Evolutionary conservation across 2,113 vertebrate species (phyloP).

Genomic region (Micronycteris hirsuta): DNA sequence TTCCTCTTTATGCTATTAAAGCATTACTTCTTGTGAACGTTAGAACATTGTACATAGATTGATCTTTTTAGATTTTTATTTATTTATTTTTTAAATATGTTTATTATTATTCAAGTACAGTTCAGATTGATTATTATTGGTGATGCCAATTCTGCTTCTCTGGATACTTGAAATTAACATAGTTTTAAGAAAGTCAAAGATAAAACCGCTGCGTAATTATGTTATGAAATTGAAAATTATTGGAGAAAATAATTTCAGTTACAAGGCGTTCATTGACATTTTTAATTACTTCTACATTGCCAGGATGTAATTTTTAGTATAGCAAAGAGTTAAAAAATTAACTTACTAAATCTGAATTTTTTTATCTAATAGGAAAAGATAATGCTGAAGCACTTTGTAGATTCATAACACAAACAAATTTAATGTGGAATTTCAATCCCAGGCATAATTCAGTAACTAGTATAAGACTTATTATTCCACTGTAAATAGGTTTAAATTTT

Average conservation of each 20-base stretch:
- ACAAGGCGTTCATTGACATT: neutral
- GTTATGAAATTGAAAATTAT: conserved; percentile 9
- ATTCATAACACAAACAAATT: neutral
- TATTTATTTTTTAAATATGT: too few species aligned
- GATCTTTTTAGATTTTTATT: too few species aligned
- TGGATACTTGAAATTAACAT: neutral
- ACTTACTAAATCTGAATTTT: conserved; percentile 59
- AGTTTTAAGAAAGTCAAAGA: neutral
- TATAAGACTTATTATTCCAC: neutral
- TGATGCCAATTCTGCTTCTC: neutral
- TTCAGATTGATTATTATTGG: neutral
- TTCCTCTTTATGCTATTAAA: neutral
- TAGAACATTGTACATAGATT: neutral
- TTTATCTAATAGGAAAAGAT: conserved; percentile 38
- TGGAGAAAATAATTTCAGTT: conserved; percentile 30
- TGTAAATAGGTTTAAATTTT: neutral
- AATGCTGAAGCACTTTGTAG: neutral
- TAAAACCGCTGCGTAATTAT: neutral
- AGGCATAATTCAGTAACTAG: neutral
- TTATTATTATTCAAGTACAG: too few species aligned
- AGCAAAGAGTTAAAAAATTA: conserved; percentile 61
- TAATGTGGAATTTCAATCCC: neutral
- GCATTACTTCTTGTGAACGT: neutral
- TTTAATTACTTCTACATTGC: neutral
- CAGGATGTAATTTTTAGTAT: conserved; percentile 61